phyloP scores from a whole-genome alignment of 2,888 invertebrate genomes.

The Sclerodermus sp. region DNA sequence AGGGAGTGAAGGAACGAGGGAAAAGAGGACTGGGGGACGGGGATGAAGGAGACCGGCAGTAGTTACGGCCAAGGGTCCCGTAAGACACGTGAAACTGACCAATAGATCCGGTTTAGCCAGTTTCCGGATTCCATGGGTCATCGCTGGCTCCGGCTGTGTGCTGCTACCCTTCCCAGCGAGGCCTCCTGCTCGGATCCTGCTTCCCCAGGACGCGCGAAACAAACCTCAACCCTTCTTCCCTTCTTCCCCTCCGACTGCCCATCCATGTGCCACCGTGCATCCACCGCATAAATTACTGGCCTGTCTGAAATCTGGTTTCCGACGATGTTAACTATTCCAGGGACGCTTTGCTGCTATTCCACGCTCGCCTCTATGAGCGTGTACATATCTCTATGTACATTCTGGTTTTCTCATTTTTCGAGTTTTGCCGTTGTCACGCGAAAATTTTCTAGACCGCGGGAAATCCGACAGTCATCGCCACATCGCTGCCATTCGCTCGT shows the following conservation, averaged over 20 bases:
- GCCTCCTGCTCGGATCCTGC: constrained; percentile 23
- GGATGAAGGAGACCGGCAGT: too few species aligned
- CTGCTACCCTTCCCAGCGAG: constrained; percentile 30
- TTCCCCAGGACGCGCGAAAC: constrained; percentile 12
- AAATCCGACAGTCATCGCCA: too few species aligned
- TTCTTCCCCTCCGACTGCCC: constrained; percentile 6
- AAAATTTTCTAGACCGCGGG: too few species aligned
- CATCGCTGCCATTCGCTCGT: too few species aligned
- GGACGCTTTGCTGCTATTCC: too few species aligned
- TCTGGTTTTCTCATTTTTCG: too few species aligned
- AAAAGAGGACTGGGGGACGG: constrained; percentile 3
- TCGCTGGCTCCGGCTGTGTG: constrained; percentile 31
- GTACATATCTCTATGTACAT: too few species aligned
- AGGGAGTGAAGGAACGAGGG: too few species aligned
- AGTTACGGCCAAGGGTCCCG: constrained; percentile 10
- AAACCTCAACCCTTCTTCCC: constrained; percentile 6
- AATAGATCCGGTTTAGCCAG: constrained; percentile 58
- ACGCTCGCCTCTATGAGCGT: too few species aligned
- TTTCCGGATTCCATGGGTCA: constrained; percentile 58
- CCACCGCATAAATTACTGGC: constrained; percentile 1
- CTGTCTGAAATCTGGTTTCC: too few species aligned
- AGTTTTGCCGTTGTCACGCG: too few species aligned
- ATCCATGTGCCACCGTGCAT: constrained; percentile 6
- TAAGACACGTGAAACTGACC: constrained; percentile 53
- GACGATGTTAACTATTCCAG: too few species aligned